Evolutionary conservation across 2,113 vertebrate genomes (phyloP).

Genomic region (Sminthopsis crassicaudata): DNA sequence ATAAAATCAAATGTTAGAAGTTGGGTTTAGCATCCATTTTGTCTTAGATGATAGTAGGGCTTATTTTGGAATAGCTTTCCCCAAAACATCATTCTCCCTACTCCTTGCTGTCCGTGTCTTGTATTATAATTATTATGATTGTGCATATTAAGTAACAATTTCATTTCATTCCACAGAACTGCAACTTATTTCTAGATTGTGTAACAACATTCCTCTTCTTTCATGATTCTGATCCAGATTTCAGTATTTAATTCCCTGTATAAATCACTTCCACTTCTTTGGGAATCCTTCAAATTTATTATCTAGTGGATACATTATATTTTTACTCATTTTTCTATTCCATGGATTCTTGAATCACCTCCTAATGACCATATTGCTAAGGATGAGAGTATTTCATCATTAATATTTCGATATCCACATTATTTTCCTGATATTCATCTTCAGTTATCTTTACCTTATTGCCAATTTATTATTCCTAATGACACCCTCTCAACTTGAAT

Average conservation of each 20-base stretch:
- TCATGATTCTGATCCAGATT: conserved; percentile 76
- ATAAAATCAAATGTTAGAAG: neutral
- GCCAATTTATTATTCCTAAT: conserved; percentile 64
- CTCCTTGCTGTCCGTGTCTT: conserved; percentile 1
- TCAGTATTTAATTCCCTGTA: conserved; percentile 62
- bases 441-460: conserved; percentile 58
- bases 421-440: conserved; percentile 67
- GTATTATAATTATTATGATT: conserved; percentile 52
- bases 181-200: conserved; percentile 67
- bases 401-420: conserved; percentile 43
- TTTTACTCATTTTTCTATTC: conserved; percentile 56
- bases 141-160: conserved; percentile 67
- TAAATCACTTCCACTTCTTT: conserved; percentile 72
- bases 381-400: conserved; percentile 71
- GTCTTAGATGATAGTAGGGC: conserved; percentile 6
- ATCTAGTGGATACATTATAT: conserved; percentile 66
- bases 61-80: conserved; percentile 4
- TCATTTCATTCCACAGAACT: conserved; percentile 64
- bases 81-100: neutral
- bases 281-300: conserved; percentile 72
- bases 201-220: conserved; percentile 69
- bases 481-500: conserved; percentile 7
- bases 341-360: conserved; percentile 71
- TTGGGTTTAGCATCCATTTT: neutral
- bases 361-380: conserved; percentile 67